Conservation (phyloP, 1,140 invertebrate genomes). For the Drosophila pseudoananassae region DNA sequence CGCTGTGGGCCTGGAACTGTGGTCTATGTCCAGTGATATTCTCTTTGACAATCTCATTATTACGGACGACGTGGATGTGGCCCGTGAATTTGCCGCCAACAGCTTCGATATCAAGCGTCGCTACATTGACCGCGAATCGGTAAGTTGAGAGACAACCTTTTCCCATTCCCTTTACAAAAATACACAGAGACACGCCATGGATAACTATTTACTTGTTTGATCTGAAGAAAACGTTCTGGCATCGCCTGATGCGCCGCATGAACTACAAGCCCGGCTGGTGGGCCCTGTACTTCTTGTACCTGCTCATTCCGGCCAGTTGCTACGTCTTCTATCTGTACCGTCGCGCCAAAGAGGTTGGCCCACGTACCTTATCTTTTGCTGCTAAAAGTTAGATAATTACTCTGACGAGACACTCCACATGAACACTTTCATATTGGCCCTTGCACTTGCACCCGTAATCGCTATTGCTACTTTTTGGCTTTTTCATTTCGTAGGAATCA, state of each 20-base stretch:
- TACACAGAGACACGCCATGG: constrained; percentile 17
- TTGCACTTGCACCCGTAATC: constrained; percentile 46
- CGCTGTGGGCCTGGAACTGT: constrained; percentile 97
- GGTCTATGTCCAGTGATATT: constrained; percentile 98
- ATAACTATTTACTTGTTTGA: constrained; percentile 27
- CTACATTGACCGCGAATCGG: constrained; percentile 91
- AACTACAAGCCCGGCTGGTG: constrained; percentile 92
- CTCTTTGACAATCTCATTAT: constrained; percentile 98
- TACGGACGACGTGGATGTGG: constrained; percentile 92
- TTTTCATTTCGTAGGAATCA: constrained; percentile 88
- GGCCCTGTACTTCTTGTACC: constrained; percentile 91
- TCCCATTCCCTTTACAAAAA: neutral
- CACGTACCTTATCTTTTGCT: neutral
- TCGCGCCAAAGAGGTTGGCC: constrained; percentile 88
- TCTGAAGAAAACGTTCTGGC: constrained; percentile 88
- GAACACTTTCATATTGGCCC: constrained; percentile 26
- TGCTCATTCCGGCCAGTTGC: constrained; percentile 88
- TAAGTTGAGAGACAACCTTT: constrained; percentile 84
- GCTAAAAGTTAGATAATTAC: constrained; percentile 3
- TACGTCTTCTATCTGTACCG: constrained; percentile 90
- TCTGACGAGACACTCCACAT: constrained; percentile 15
- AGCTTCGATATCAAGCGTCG: constrained; percentile 94
- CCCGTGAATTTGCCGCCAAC: constrained; percentile 91
- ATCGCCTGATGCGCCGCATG: constrained; percentile 88
- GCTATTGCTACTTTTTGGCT: constrained; percentile 53